A percentile compares a stretch with the other conserved stretches of the same genome.
These are phyloP conservation scores for Ostrea edulis DNA, from an alignment of 1,140 invertebrate genomes.

Conservation along the genomic window DNA sequence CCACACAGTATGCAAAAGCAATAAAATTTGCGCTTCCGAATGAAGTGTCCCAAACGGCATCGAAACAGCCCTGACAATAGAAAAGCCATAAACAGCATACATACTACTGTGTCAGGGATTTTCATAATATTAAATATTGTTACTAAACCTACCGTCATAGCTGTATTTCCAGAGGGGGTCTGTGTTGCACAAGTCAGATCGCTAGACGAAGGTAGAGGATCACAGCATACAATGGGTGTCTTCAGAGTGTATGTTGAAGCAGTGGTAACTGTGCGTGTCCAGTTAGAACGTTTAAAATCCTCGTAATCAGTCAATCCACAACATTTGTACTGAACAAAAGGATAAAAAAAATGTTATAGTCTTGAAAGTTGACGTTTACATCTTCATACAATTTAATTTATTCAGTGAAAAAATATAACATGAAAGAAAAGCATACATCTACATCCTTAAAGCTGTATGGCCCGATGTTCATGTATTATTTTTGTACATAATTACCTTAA, in stretches of 20 bases:
- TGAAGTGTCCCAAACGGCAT: constrained; percentile 4
- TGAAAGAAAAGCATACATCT: no score
- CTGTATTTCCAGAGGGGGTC: background rate
- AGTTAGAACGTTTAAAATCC: background rate
- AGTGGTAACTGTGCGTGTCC: background rate
- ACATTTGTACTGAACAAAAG: constrained; percentile 33
- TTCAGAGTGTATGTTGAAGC: background rate
- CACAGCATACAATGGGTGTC: background rate
- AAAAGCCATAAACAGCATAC: background rate
- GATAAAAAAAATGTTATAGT: background rate
- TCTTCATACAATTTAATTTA: no score
- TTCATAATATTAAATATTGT: background rate
- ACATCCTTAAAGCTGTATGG: no score
- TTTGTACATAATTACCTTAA: no score
- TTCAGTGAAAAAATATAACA: no score
- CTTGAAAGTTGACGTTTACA: no score
- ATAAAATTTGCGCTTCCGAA: background rate
- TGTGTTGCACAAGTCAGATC: constrained; percentile 21
- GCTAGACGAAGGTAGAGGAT: background rate
- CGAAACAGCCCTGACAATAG: background rate
- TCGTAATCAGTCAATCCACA: constrained; percentile 9
- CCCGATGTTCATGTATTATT: no score
- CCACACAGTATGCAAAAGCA: background rate
- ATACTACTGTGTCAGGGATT: background rate
- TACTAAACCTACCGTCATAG: background rate